phyloP scores from a whole-genome alignment of 1,140 invertebrate species.

The Trichonephila clavata region DNA sequence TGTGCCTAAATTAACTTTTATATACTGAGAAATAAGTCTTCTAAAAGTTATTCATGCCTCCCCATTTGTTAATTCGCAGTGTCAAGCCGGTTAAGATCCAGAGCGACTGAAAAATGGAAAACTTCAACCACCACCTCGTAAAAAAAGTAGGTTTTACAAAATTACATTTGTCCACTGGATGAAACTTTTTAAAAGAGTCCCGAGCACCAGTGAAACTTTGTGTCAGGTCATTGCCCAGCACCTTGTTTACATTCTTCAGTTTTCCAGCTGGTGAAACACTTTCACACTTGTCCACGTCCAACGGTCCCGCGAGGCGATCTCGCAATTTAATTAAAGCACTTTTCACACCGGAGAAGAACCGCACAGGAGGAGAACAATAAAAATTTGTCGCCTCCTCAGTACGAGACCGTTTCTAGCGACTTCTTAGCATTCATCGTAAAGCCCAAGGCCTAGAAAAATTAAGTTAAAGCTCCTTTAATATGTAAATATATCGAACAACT shows the following conservation, averaged over 20 bases:
- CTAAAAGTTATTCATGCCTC: no score
- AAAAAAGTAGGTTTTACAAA: background rate
- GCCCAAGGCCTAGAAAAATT: conserved; percentile 65
- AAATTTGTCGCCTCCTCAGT: conserved; percentile 48
- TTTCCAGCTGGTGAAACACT: background rate
- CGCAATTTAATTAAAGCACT: conserved; percentile 44
- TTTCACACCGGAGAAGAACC: background rate
- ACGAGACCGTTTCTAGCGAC: background rate
- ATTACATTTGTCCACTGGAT: background rate
- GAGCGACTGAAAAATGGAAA: no score
- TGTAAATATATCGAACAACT: conserved; percentile 76
- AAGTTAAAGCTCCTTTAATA: conserved; percentile 76
- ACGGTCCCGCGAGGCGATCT: background rate
- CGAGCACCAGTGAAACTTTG: background rate
- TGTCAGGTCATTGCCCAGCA: background rate
- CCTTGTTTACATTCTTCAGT: conserved; percentile 10
- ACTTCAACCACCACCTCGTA: no score
- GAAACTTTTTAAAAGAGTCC: background rate
- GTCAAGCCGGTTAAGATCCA: no score
- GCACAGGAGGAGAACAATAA: conserved; percentile 1
- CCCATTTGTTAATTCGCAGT: no score
- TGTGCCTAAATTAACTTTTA: no score
- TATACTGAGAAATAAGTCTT: no score
- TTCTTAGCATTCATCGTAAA: conserved; percentile 72
- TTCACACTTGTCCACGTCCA: background rate